Percentiles rank a stretch among this genome's conserved stretches.
These are phyloP conservation scores for Lampropteryx suffumata DNA, from an alignment of 2,888 invertebrate genomes.

Conservation along the genomic window DNA sequence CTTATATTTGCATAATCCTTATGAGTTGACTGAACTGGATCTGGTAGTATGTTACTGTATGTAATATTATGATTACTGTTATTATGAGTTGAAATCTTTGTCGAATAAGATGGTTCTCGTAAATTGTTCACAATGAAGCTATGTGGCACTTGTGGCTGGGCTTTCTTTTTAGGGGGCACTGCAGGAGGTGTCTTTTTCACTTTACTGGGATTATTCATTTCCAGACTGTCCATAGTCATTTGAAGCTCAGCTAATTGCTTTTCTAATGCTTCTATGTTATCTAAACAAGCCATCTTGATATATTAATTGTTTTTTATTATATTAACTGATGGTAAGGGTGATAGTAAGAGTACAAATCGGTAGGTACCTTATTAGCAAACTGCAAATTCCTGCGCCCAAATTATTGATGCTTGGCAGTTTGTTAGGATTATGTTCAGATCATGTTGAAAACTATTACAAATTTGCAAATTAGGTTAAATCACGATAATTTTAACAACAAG, in stretches of 20 bases:
- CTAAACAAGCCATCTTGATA: constrained; percentile 62
- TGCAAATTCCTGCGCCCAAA: not conserved
- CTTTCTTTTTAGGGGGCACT: constrained; percentile 91
- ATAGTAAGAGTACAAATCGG: too few relatives aligned
- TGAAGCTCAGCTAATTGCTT: constrained; percentile 87
- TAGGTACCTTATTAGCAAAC: too few relatives aligned
- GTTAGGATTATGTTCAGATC: too few relatives aligned
- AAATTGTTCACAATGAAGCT: constrained; percentile 87
- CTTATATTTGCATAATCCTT: constrained; percentile 70
- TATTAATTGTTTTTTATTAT: not conserved
- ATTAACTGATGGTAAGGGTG: not conserved
- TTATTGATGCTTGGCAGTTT: too few relatives aligned
- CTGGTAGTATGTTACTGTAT: constrained; percentile 51
- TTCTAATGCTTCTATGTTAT: constrained; percentile 86
- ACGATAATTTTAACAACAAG: too few relatives aligned
- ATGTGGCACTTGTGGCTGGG: constrained; percentile 87
- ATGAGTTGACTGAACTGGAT: constrained; percentile 41
- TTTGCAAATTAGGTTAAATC: too few relatives aligned
- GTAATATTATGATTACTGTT: constrained; percentile 62
- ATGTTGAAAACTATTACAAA: too few relatives aligned
- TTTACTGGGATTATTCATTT: constrained; percentile 53
- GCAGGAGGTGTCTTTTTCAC: constrained; percentile 88
- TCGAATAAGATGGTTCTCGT: constrained; percentile 89
- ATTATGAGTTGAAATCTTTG: constrained; percentile 59
- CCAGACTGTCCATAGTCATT: constrained; percentile 70